Conservation (phyloP, 2,113 vertebrate species). For the Acinonyx jubatus region DNA sequence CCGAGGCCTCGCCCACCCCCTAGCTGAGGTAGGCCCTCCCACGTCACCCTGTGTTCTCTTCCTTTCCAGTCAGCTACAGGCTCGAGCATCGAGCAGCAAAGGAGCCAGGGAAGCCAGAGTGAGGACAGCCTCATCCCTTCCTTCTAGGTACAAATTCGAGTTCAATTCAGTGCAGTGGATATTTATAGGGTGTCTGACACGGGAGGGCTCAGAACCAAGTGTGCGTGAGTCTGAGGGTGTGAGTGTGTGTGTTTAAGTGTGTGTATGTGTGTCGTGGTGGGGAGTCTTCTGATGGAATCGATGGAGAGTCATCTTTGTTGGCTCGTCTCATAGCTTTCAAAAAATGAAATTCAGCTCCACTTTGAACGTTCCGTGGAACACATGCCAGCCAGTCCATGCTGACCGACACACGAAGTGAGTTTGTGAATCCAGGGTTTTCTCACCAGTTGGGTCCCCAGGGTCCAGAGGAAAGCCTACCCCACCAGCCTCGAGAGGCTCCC, state of each 20-base stretch:
- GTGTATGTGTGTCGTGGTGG: neutral
- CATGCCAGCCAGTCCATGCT: neutral
- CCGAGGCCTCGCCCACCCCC: neutral
- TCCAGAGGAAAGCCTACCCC: neutral
- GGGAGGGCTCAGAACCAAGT: neutral
- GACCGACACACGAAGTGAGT: neutral
- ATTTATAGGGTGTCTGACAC: neutral
- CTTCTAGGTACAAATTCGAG: neutral
- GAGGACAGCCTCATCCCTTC: neutral
- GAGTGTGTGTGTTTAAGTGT: too few species aligned
- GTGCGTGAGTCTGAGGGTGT: neutral
- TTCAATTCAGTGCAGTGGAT: neutral
- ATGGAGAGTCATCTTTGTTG: neutral
- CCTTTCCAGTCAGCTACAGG: neutral
- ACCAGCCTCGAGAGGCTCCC: neutral
- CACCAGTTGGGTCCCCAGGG: neutral
- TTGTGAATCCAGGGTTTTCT: constrained; percentile 27
- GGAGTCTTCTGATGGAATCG: neutral
- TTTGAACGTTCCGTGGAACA: neutral
- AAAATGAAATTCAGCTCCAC: neutral
- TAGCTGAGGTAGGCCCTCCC: neutral
- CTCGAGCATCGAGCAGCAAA: neutral
- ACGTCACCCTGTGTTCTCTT: neutral
- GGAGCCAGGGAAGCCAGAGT: neutral
- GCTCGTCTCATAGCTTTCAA: neutral